Base-by-base conservation (phyloP, 1,140 invertebrate genomes). In the Araneus ventricosus region DNA sequence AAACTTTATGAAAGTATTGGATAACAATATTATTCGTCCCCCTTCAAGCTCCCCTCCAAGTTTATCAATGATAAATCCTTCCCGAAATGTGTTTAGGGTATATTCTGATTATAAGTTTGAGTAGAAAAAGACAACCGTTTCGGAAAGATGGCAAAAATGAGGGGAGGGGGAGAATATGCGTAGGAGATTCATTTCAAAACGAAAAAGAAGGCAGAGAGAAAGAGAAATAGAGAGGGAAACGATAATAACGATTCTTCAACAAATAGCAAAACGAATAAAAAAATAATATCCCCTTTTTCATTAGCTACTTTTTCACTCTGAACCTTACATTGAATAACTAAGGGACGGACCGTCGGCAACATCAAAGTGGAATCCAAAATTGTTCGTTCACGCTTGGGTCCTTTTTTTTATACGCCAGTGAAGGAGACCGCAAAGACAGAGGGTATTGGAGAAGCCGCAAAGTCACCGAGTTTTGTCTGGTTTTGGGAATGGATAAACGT, bases 331-430 rank as follows among this genome's bases (percentile, higher is more conserved):
- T 88, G 34, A 63, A 88, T 88, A 45, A 24, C 22, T 34, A 30
- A 86, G 84, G 84, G 84, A 30, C 34, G 86, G 14, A n/a, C 34
- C 57, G 86, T 20, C 86, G 86, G 86, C 86, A 30, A 88, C 59
- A 39, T 88, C 86, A 88, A 89, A 89, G 70, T 34, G 22, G 24
- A n/a, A 27, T 79, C 67, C 67, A 59, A 89, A 89, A 89, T 89
- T 75, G 70, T 89, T 89, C 88, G 88, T 89, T 89, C 88, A 89
- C 88, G 88, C 70, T 79, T 34, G n/a, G 88, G 8, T 39, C 61
- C 34, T 41, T 88, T 67, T 75, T 75, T 75, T 37, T 34, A 10
- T 37, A 67, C 61, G 86, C 63, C 37, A 34, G 61, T 63, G 39
- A 59, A 88, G 20, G 34, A 88, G 57, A 61, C 45, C 41, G 52